Evolutionary conservation across 37 sponge, comb jelly and placozoan genomes (phyloP).

Genomic region (Diacarnus erythraeanus): DNA sequence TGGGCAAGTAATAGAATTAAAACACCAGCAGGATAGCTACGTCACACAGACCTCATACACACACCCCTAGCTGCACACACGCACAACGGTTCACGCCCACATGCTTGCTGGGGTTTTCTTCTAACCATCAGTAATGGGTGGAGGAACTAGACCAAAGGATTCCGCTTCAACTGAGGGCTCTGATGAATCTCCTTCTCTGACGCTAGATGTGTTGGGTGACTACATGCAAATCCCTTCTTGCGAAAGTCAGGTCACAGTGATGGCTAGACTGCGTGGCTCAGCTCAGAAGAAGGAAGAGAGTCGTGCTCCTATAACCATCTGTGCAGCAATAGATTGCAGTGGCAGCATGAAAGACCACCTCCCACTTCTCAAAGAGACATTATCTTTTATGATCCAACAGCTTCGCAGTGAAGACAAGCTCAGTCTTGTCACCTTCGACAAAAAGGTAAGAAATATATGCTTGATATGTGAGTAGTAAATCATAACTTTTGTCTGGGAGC

Average conservation of each 20-base stretch:
- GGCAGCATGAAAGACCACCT: slow-evolving; percentile 92
- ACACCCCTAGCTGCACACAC: too few relatives aligned
- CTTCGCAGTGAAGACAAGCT: slow-evolving; percentile 82
- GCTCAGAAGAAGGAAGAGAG: slow-evolving; percentile 54
- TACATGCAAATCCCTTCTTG: slow-evolving; percentile 54
- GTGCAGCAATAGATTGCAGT: slow-evolving; percentile 93
- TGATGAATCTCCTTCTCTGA: slow-evolving; percentile 16
- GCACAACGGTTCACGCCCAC: too few relatives aligned
- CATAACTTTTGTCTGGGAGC: neutral
- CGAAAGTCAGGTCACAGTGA: slow-evolving; percentile 45
- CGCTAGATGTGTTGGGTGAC: slow-evolving; percentile 52
- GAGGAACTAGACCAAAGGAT: slow-evolving; percentile 32
- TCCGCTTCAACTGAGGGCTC: neutral
- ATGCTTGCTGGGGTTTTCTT: too few relatives aligned
- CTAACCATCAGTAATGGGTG: too few relatives aligned
- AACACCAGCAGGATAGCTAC: too few relatives aligned
- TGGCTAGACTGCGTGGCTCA: slow-evolving; percentile 63
- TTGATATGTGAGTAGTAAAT: neutral
- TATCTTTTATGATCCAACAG: slow-evolving; percentile 90
- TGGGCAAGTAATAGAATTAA: too few relatives aligned
- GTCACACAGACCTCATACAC: too few relatives aligned
- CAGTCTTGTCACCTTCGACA: slow-evolving; percentile 83
- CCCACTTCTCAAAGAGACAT: slow-evolving; percentile 82
- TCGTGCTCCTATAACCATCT: slow-evolving; percentile 87
- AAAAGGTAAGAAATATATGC: slow-evolving; percentile 57